Conservation (phyloP, 1,140 invertebrate genomes). For the Berghia stephanieae region DNA sequence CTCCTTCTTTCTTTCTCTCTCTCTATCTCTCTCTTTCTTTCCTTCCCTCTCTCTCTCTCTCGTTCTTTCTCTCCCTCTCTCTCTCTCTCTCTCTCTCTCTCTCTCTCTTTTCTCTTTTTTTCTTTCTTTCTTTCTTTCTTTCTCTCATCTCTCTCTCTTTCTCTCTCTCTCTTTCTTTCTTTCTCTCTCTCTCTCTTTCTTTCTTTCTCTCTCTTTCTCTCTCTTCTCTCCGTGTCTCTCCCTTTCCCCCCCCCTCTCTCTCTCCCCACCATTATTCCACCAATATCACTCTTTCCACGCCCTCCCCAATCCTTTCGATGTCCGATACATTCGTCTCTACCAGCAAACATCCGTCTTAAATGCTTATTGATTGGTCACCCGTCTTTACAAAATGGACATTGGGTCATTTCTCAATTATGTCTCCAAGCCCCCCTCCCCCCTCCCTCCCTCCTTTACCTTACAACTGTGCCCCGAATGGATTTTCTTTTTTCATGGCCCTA, state of each 20-base stretch:
- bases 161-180: background rate
- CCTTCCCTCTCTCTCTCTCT: background rate
- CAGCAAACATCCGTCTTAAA: no score
- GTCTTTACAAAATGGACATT: no score
- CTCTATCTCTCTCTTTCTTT: no score
- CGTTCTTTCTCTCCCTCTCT: background rate
- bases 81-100: background rate
- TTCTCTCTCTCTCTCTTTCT: conserved; percentile 3
- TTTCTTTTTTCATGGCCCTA: background rate
- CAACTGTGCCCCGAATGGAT: background rate
- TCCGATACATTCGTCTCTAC: no score
- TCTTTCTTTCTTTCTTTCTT: background rate
- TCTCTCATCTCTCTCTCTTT: background rate
- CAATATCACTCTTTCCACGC: background rate
- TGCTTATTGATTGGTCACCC: no score
- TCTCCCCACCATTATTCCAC: background rate
- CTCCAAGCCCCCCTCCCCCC: no score
- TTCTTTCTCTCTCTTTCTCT: background rate
- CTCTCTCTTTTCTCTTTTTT: background rate
- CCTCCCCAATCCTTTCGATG: background rate
- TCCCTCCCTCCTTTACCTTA: no score
- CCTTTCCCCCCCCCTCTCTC: conserved; percentile 10
- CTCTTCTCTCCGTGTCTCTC: conserved; percentile 11
- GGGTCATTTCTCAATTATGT: no score
- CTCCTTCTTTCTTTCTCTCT: background rate